Percentiles rank a stretch among this genome's conserved stretches.
phyloP scores from a whole-genome alignment of 2,113 vertebrate genomes.

The Rhagologus leucostigma region DNA sequence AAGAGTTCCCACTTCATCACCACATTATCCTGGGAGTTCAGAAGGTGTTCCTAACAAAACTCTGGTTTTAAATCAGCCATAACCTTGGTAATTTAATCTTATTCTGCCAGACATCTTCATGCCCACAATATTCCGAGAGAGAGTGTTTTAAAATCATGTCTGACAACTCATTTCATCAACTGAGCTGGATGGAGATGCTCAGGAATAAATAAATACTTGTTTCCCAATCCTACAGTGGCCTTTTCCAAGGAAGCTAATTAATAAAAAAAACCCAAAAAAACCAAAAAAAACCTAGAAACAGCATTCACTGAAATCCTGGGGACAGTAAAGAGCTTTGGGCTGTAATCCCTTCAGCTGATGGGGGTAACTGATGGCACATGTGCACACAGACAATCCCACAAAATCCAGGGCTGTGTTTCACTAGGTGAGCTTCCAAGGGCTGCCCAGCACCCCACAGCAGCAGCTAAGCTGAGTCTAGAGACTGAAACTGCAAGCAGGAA shows the following conservation, averaged over 20 bases:
- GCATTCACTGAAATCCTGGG: background rate
- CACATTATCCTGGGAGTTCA: background rate
- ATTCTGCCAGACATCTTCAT: background rate
- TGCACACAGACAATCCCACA: background rate
- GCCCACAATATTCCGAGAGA: background rate
- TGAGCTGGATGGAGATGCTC: background rate
- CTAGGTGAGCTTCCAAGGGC: background rate
- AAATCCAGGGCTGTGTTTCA: background rate
- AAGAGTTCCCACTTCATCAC: background rate
- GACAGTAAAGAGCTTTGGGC: conserved; percentile 24
- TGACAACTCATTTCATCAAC: background rate
- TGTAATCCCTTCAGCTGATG: background rate
- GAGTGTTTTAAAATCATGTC: background rate
- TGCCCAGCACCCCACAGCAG: background rate
- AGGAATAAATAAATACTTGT: conserved; percentile 7
- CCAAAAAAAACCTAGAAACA: conserved; percentile 40
- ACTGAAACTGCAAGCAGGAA: background rate
- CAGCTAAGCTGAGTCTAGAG: background rate
- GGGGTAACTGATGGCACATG: background rate
- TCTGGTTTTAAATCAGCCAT: background rate
- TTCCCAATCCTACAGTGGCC: background rate
- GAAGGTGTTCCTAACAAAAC: background rate
- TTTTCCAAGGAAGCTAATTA: conserved; percentile 27
- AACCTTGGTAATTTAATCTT: background rate
- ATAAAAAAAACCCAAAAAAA: too few relatives aligned